A percentile compares a stretch with the other conserved stretches of the same genome.
Evolutionary conservation across 2,888 invertebrate genomes (phyloP).

Genomic region (Neoascia interrupta): DNA sequence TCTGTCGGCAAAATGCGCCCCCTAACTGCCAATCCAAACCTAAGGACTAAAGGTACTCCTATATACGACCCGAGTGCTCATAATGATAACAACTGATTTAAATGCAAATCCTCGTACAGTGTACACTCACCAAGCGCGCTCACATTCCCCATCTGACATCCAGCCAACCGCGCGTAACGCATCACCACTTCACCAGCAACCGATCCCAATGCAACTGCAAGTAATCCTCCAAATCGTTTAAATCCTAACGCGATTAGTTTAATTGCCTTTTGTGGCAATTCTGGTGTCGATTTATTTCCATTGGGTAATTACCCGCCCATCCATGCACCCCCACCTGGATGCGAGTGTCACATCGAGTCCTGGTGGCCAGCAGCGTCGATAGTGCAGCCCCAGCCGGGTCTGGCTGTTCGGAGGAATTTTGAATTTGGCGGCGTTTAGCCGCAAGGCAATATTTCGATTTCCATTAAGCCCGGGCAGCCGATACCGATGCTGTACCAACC

Average conservation of each 20-base stretch:
- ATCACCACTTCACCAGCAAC: constrained; percentile 46
- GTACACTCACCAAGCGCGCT: background rate
- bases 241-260: constrained; percentile 79
- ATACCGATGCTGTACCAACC: constrained; percentile 30
- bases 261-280: constrained; percentile 77
- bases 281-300: constrained; percentile 73
- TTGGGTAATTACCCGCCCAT: constrained; percentile 70
- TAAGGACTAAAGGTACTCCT: too few species aligned
- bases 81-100: constrained; percentile 51
- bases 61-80: constrained; percentile 5
- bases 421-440: constrained; percentile 66
- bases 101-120: constrained; percentile 44
- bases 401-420: constrained; percentile 45
- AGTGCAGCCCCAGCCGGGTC: constrained; percentile 32
- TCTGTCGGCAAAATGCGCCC: too few species aligned
- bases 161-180: constrained; percentile 18
- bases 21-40: too few species aligned
- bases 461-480: constrained; percentile 59
- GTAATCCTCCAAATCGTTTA: constrained; percentile 72
- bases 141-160: background rate
- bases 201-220: constrained; percentile 65
- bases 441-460: constrained; percentile 69
- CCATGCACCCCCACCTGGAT: constrained; percentile 28
- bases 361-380: constrained; percentile 54
- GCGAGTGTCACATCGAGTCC: constrained; percentile 60